Conservation (phyloP, 2,888 invertebrate species). For the Drosophila eohydei region DNA sequence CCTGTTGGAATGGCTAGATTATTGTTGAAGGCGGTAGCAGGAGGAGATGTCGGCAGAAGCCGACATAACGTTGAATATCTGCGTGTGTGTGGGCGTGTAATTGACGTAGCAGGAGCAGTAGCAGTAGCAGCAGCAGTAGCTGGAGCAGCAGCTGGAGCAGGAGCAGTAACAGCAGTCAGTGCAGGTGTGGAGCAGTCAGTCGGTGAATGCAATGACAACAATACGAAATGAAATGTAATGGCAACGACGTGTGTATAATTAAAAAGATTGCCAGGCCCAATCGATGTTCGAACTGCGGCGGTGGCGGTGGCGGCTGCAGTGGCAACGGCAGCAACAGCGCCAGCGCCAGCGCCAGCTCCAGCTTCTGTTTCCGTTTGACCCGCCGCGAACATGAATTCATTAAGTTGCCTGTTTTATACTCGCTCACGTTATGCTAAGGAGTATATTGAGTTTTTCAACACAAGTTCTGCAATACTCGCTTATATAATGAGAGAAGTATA, state of each 20-base stretch:
- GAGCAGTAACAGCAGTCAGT: slow-evolving; percentile 14
- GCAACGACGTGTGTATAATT: slow-evolving; percentile 77
- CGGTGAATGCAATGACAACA: slow-evolving; percentile 61
- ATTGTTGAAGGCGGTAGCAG: slow-evolving; percentile 22
- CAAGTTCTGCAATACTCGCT: background rate
- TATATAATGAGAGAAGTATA: background rate
- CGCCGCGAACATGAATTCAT: slow-evolving; percentile 74
- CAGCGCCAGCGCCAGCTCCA: background rate
- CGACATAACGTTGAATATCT: slow-evolving; percentile 20
- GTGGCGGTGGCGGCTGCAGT: background rate
- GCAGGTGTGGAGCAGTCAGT: slow-evolving; percentile 34
- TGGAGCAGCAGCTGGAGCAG: background rate
- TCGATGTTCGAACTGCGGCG: slow-evolving; percentile 29
- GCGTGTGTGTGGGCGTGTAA: slow-evolving; percentile 44
- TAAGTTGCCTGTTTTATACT: slow-evolving; percentile 48
- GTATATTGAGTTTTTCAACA: background rate
- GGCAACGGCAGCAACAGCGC: background rate
- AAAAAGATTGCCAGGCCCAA: slow-evolving; percentile 45
- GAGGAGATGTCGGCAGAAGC: background rate
- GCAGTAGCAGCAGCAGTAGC: background rate
- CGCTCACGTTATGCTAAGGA: background rate
- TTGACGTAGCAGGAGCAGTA: slow-evolving; percentile 34
- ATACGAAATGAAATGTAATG: slow-evolving; percentile 76
- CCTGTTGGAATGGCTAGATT: slow-evolving; percentile 51
- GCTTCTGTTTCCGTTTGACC: slow-evolving; percentile 51